Evolutionary conservation across 1,140 invertebrate species (phyloP).

Genomic region (Brachionus plicatilis): DNA sequence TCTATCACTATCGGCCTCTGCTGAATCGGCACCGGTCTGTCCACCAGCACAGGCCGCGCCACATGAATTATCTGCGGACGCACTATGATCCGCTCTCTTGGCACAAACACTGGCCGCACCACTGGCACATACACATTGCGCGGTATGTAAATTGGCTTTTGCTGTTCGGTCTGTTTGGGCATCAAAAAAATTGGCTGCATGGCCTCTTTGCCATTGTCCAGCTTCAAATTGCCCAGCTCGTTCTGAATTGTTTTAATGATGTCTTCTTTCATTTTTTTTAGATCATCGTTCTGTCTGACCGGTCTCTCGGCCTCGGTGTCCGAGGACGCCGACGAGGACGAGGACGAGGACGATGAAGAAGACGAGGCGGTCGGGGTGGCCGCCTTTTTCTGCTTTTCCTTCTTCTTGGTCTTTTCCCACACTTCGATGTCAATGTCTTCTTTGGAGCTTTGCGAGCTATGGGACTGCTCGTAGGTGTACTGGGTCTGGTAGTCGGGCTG

Average conservation of each 20-base stretch:
- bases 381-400: not conserved
- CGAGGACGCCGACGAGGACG: not conserved
- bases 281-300: not conserved
- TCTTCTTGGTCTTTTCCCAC: constrained; percentile 36
- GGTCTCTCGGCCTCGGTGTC: not conserved
- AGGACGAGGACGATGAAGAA: not conserved
- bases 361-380: not conserved
- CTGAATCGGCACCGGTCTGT: constrained; percentile 35
- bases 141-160: constrained; percentile 37
- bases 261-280: constrained; percentile 34
- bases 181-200: constrained; percentile 34
- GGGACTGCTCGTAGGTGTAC: constrained; percentile 2
- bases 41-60: constrained; percentile 35
- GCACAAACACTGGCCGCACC: constrained; percentile 40
- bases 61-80: constrained; percentile 40
- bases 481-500: constrained; percentile 34
- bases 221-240: constrained; percentile 11
- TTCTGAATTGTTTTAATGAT: constrained; percentile 13
- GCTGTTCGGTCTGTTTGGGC: constrained; percentile 19
- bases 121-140: constrained; percentile 41
- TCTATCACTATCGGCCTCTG: constrained; percentile 40
- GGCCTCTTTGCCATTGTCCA: not conserved
- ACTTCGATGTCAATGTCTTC: constrained; percentile 39
- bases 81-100: constrained; percentile 40
- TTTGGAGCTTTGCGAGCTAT: not conserved